Evolutionary conservation across 2,113 vertebrate species (phyloP).

Genomic region (Petrocephalus zakoni): DNA sequence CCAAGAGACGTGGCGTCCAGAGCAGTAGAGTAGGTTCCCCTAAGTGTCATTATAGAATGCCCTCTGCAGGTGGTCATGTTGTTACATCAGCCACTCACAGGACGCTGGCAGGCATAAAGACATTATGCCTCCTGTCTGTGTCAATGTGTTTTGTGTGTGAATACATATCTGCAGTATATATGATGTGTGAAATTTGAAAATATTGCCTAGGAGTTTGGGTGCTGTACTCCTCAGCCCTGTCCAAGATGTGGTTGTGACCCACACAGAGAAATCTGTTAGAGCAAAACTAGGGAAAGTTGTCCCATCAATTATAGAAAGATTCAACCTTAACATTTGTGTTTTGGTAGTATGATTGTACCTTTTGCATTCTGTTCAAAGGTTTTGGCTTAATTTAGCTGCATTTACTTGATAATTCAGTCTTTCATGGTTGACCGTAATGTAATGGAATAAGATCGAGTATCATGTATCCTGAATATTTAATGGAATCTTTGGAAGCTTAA

Average conservation of each 20-base stretch:
- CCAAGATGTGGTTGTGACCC: not conserved
- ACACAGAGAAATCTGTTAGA: not conserved
- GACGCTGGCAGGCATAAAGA: not conserved
- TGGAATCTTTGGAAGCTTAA: not conserved
- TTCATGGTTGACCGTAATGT: not conserved
- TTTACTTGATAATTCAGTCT: not conserved
- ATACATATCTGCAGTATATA: not conserved
- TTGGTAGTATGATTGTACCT: not conserved
- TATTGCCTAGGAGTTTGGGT: not conserved
- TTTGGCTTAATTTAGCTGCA: not conserved
- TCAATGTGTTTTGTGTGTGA: not conserved
- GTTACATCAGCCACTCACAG: not conserved
- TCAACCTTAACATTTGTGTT: not conserved
- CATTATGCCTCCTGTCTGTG: not conserved
- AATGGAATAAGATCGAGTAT: not conserved
- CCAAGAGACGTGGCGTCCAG: not conserved
- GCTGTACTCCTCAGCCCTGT: not conserved
- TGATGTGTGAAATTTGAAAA: not conserved
- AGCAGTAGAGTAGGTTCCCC: not conserved
- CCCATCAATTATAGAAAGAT: not conserved
- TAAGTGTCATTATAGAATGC: not conserved
- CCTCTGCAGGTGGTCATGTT: not conserved
- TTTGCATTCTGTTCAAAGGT: not conserved
- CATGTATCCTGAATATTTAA: not conserved
- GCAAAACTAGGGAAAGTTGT: not conserved